Evolutionary conservation across 2,113 vertebrate species (phyloP), one percentile per base, ranked within the genome.

Genomic region (Coryphaenoides rupestris): DNA sequence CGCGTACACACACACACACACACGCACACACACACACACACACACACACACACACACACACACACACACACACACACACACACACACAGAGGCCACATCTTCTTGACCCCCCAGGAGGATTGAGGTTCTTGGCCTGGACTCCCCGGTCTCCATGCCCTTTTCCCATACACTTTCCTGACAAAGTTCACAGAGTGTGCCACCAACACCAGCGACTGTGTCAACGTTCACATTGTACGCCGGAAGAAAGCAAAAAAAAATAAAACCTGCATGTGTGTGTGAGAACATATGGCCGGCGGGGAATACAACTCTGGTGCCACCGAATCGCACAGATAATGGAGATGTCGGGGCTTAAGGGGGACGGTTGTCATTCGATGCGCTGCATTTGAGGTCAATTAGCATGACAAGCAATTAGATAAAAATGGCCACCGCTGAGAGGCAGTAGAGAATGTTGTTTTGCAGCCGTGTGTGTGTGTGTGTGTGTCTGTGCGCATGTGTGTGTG

Each of bases 371-470:
- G 72, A 79, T 79, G 58, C 19, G 24, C 58, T 50, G 66, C 67
- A 76, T 73, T 78, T 72, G 76, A 77, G 60, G 60, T 67, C 69
- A 68, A 77, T 72, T 68, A 60, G 65, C 58, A 28, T 1, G 45
- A 64, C 63, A 24, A 19, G 46, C 56, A 50, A 47, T 82, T 83
- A 47, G 24, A n/a, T 65, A 77, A 75, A 50, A 16, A 14, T 7
- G 3, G 67, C 1, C n/a, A 45, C 62, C 26, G 66, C 62, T 60
- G 52, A 82, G 63, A 82, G 76, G 50, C 14, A 17, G n/a, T n/a
- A n/a, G n/a, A n/a, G 69, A 54, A 65, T 21, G 71, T 84, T 81
- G 78, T 86, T 84, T 78, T 59, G 66, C 69, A 65, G 72, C 66
- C 66, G 61, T 70, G 72, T 69, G 53, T 82, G 68, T 70, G 58